A percentile compares a stretch with the other conserved stretches of the same genome.
Conservation (phyloP, 2,888 invertebrate genomes). For the Aquatica leii region DNA sequence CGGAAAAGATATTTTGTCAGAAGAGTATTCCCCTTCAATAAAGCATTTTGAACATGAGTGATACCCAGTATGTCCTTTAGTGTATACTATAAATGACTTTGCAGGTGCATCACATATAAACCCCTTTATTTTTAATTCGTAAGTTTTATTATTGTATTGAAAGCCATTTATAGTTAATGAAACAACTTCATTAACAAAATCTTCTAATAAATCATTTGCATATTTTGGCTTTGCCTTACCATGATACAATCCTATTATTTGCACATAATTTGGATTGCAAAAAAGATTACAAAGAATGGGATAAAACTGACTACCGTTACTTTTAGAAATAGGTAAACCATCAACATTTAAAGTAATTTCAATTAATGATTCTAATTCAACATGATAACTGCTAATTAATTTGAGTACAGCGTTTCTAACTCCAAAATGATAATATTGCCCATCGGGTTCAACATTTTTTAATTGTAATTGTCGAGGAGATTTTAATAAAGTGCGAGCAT, state of each 20-base stretch:
- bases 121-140: background rate
- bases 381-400: too few species aligned
- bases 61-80: conserved; percentile 36
- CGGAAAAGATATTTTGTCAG: conserved; percentile 38
- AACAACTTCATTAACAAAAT: conserved; percentile 13
- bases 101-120: conserved; percentile 43
- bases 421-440: background rate
- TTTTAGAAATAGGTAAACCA: conserved; percentile 1
- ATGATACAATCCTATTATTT: conserved; percentile 18
- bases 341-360: background rate
- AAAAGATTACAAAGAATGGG: conserved; percentile 22
- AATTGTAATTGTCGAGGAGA: background rate
- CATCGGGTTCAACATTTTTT: background rate
- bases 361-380: background rate
- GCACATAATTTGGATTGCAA: conserved; percentile 8
- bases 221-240: background rate
- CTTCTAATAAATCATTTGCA: background rate
- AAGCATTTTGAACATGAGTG: conserved; percentile 35
- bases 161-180: background rate
- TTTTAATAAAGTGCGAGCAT: background rate
- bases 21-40: conserved; percentile 35
- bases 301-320: background rate
- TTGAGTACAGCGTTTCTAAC: background rate
- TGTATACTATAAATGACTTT: conserved; percentile 36
- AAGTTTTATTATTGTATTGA: background rate